phyloP scores from a whole-genome alignment of 2,888 invertebrate species.

The Patella pellucida region DNA sequence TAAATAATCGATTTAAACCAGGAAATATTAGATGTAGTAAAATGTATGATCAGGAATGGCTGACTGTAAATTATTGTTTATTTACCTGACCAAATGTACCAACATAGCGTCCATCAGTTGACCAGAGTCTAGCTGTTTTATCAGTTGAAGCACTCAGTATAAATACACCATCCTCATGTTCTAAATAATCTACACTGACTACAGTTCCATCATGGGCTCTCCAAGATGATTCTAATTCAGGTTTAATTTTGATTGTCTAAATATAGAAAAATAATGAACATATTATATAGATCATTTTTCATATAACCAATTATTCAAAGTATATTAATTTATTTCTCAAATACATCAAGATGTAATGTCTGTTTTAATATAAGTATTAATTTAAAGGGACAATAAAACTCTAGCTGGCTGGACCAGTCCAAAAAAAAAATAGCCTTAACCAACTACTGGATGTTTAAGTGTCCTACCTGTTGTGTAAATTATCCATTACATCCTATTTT shows the following conservation, averaged over 20 bases:
- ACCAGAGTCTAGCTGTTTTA: slow-evolving; percentile 67
- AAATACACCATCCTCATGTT: slow-evolving; percentile 58
- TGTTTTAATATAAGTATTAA: too few relatives aligned
- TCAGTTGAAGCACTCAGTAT: slow-evolving; percentile 68
- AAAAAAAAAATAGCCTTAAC: too few relatives aligned
- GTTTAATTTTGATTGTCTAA: slow-evolving; percentile 52
- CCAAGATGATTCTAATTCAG: slow-evolving; percentile 56
- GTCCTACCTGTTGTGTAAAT: too few relatives aligned
- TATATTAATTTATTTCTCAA: too few relatives aligned
- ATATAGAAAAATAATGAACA: slow-evolving; percentile 18
- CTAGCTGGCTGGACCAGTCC: too few relatives aligned
- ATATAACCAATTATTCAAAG: too few relatives aligned
- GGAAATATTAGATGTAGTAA: neutral
- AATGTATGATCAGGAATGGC: neutral
- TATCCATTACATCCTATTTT: too few relatives aligned
- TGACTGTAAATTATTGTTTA: neutral
- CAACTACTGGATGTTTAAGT: too few relatives aligned
- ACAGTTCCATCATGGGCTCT: slow-evolving; percentile 66
- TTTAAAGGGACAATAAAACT: too few relatives aligned
- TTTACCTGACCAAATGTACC: slow-evolving; percentile 70
- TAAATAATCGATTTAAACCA: too few relatives aligned
- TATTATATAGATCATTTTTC: neutral
- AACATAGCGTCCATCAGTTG: slow-evolving; percentile 61
- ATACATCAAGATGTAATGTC: too few relatives aligned
- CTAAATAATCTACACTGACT: slow-evolving; percentile 66